A percentile compares a stretch with the other conserved stretches of the same genome.
Conservation (phyloP, 2,888 invertebrate species). For the Helleia helle region DNA sequence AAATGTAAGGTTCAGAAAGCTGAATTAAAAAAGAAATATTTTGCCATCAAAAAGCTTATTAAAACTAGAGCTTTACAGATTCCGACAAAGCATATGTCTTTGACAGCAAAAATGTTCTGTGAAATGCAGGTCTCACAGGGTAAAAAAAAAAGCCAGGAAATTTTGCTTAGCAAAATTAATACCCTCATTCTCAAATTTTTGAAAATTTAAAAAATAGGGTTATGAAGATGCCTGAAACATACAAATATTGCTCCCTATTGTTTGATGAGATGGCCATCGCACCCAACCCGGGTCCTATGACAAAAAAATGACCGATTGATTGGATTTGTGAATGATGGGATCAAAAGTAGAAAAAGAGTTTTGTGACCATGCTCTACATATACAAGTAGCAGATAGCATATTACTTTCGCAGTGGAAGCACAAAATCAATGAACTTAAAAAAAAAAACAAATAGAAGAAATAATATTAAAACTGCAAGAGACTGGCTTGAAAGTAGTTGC, state of each 20-base stretch:
- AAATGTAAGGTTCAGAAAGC: not conserved
- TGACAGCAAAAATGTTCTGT: conserved; percentile 12
- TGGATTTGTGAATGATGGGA: no score
- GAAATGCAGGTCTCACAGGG: conserved; percentile 14
- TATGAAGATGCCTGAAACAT: conserved; percentile 6
- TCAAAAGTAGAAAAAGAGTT: no score
- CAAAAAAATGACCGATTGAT: not conserved
- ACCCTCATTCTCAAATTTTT: no score
- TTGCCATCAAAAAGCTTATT: conserved; percentile 7
- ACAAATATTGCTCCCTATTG: conserved; percentile 14
- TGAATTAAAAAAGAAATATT: not conserved
- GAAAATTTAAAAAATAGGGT: conserved; percentile 4
- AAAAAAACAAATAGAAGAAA: no score
- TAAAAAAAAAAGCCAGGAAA: conserved; percentile 13
- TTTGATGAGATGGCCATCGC: conserved; percentile 16
- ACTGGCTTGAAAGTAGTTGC: no score
- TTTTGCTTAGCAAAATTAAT: conserved; percentile 7
- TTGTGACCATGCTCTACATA: no score
- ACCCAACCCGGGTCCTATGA: conserved; percentile 11
- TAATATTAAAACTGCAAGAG: no score
- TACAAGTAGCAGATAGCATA: no score
- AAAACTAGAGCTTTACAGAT: conserved; percentile 9
- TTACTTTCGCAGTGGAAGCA: no score
- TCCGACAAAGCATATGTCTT: conserved; percentile 10
- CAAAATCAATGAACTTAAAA: no score